Conservation (phyloP, 1,140 invertebrate species). For the Pentalonia nigronervosa region DNA sequence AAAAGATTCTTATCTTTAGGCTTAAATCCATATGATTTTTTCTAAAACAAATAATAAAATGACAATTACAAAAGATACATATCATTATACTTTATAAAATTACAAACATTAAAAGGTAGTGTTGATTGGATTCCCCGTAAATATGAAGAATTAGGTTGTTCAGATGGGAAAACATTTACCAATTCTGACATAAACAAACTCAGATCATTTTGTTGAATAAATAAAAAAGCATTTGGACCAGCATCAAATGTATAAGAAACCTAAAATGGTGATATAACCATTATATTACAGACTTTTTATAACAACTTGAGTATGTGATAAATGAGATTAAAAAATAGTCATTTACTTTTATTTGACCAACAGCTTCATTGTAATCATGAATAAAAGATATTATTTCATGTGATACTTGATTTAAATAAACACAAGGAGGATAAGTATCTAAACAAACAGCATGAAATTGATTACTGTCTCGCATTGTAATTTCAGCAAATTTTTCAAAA, state of each 20-base stretch:
- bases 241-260: conserved; percentile 97
- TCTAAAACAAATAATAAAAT: conserved; percentile 18
- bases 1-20: conserved; percentile 67
- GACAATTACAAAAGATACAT: not conserved
- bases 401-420: conserved; percentile 91
- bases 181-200: conserved; percentile 72
- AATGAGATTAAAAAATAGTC: not conserved
- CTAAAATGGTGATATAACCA: conserved; percentile 64
- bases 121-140: conserved; percentile 22
- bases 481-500: conserved; percentile 87
- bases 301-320: conserved; percentile 17
- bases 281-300: not conserved
- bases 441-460: conserved; percentile 94
- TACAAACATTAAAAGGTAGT: not conserved
- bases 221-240: conserved; percentile 94
- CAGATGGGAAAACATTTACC: conserved; percentile 76
- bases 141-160: conserved; percentile 44
- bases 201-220: conserved; percentile 81
- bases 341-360: conserved; percentile 70
- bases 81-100: not conserved
- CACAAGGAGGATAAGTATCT: conserved; percentile 93
- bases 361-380: conserved; percentile 80
- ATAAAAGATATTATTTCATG: conserved; percentile 80
- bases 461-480: conserved; percentile 98
- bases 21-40: not conserved